Conservation (phyloP, 2,797 vertebrate genomes). For the Anguilla anguilla region DNA sequence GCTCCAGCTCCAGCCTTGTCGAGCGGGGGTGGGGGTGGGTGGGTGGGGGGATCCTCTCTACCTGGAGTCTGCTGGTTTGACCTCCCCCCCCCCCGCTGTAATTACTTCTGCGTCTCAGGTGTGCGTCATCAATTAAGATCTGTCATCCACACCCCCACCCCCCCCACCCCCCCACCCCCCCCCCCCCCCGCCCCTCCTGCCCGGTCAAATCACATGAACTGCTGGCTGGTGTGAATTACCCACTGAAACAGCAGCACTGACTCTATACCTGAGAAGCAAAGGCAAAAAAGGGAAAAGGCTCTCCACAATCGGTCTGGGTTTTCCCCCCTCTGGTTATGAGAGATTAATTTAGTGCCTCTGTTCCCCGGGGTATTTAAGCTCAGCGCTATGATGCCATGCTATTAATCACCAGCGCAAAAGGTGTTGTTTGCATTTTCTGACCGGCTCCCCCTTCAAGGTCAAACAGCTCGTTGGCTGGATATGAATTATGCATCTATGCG, state of each 20-base stretch:
- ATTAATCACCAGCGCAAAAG: slow-evolving; percentile 74
- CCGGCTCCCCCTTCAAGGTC: slow-evolving; percentile 63
- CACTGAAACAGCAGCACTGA: slow-evolving; percentile 62
- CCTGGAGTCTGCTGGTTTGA: neutral
- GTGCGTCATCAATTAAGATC: neutral
- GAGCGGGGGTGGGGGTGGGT: neutral
- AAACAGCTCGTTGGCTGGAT: slow-evolving; percentile 64
- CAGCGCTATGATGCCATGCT: slow-evolving; percentile 69
- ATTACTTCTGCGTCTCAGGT: neutral
- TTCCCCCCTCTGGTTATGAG: slow-evolving; percentile 69
- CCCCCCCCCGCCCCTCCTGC: slow-evolving; percentile 42
- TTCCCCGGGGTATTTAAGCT: slow-evolving; percentile 72
- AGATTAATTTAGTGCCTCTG: slow-evolving; percentile 73
- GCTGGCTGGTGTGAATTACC: slow-evolving; percentile 66
- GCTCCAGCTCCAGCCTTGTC: neutral
- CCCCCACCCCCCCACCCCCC: slow-evolving; percentile 38
- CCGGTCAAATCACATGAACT: slow-evolving; percentile 45
- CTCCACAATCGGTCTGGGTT: slow-evolving; percentile 41
- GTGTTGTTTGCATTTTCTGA: slow-evolving; percentile 65
- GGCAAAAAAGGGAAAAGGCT: neutral
- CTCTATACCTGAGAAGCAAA: slow-evolving; percentile 42
- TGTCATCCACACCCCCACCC: slow-evolving; percentile 49
- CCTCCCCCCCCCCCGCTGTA: neutral
- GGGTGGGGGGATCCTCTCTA: neutral
- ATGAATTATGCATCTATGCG: slow-evolving; percentile 72